These are phyloP conservation scores for Falco berigora DNA, from an alignment of 2,797 vertebrate genomes.

Conservation along the genomic window DNA sequence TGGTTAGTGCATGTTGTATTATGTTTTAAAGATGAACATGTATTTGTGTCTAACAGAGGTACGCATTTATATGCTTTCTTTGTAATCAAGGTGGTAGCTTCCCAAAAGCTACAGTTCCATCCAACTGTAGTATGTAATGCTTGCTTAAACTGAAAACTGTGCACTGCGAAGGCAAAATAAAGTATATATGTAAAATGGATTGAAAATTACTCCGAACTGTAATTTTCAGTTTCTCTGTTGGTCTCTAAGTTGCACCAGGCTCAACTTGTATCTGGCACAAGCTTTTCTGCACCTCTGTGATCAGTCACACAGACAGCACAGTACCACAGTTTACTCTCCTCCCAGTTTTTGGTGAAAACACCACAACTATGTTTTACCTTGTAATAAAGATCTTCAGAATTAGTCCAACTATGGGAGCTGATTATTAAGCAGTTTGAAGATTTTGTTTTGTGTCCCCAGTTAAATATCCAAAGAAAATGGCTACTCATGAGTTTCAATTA, in stretches of 20 bases:
- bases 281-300: background rate
- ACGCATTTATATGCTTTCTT: background rate
- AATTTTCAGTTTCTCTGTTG: background rate
- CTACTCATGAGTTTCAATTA: background rate
- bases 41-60: background rate
- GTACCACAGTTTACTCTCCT: background rate
- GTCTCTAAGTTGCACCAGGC: background rate
- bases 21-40: background rate
- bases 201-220: background rate
- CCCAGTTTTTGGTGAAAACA: background rate
- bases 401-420: background rate
- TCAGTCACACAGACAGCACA: background rate
- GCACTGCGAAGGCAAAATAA: background rate
- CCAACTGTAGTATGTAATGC: background rate
- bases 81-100: background rate
- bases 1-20: background rate
- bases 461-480: background rate
- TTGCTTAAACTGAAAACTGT: background rate
- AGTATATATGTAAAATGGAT: background rate
- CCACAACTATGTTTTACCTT: background rate
- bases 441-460: background rate
- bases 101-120: background rate
- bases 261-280: background rate
- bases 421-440: background rate
- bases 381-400: background rate